Percentiles rank a stretch among this genome's conserved stretches.
phyloP scores from a whole-genome alignment of 2,888 invertebrate genomes.

The Urechis unicinctus region DNA sequence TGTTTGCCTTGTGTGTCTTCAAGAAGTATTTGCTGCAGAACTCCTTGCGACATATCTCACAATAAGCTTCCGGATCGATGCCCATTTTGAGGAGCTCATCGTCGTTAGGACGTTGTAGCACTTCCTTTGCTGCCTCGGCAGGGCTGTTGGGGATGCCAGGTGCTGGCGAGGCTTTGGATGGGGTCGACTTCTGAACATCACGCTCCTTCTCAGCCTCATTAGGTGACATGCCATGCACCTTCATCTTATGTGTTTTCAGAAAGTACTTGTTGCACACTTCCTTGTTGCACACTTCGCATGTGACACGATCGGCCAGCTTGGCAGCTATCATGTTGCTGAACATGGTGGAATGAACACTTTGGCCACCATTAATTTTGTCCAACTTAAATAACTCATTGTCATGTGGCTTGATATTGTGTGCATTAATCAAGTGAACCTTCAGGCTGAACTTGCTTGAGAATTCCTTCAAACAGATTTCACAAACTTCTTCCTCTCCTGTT shows the following conservation, averaged over 20 bases:
- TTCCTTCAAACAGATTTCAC: slow-evolving; percentile 60
- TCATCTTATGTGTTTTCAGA: slow-evolving; percentile 98
- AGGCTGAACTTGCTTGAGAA: slow-evolving; percentile 80
- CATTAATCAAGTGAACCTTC: slow-evolving; percentile 40
- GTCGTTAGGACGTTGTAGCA: slow-evolving; percentile 9
- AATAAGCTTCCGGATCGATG: slow-evolving; percentile 50
- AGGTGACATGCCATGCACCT: slow-evolving; percentile 66
- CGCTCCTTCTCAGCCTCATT: slow-evolving; percentile 16
- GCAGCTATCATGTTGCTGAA: slow-evolving; percentile 47
- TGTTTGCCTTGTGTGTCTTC: slow-evolving; percentile 94
- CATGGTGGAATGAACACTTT: slow-evolving; percentile 22
- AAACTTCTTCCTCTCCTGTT: slow-evolving; percentile 12
- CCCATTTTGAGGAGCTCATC: slow-evolving; percentile 46
- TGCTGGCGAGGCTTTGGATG: neutral
- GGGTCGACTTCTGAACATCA: slow-evolving; percentile 2
- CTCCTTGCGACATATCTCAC: slow-evolving; percentile 84
- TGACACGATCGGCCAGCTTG: slow-evolving; percentile 47
- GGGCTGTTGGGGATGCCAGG: neutral
- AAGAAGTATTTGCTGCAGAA: slow-evolving; percentile 96
- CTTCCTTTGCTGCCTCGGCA: neutral
- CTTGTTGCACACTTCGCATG: slow-evolving; percentile 94
- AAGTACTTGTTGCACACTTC: slow-evolving; percentile 99
- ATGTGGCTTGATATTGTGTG: slow-evolving; percentile 31
- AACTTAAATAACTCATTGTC: slow-evolving; percentile 11
- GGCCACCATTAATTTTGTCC: slow-evolving; percentile 4